Percentiles rank a stretch among this genome's conserved stretches.
Evolutionary conservation across 2,797 vertebrate species (phyloP).

Genomic region (Adelosebastes latens): DNA sequence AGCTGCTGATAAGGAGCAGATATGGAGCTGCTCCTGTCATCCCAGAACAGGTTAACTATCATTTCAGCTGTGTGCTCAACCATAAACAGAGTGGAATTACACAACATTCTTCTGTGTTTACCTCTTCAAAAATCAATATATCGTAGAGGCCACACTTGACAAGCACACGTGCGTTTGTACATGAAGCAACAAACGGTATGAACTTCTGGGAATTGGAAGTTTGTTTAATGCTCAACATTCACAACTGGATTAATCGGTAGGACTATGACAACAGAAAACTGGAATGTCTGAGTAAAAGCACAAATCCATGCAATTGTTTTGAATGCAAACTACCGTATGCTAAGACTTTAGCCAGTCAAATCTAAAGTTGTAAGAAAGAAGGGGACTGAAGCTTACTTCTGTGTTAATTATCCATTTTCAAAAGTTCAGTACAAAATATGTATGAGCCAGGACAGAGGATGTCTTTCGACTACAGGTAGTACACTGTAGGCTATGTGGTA

Average conservation of each 20-base stretch:
- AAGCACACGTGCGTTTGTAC: slow-evolving; percentile 6
- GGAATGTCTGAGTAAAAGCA: background rate
- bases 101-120: background rate
- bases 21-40: slow-evolving; percentile 35
- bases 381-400: no score
- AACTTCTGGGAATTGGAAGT: background rate
- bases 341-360: background rate
- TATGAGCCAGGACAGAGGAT: no score
- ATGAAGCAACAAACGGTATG: background rate
- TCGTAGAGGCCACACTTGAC: slow-evolving; percentile 9
- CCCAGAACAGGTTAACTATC: slow-evolving; percentile 20
- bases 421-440: no score
- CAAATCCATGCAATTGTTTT: background rate
- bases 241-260: background rate
- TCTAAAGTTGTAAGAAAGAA: background rate
- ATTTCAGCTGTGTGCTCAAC: slow-evolving; percentile 31
- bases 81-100: slow-evolving; percentile 34
- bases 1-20: slow-evolving; percentile 56
- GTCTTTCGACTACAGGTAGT: background rate
- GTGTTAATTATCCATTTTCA: no score
- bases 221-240: background rate
- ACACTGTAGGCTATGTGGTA: background rate
- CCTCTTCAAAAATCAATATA: background rate
- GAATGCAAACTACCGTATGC: background rate
- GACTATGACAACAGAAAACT: background rate